Conservation (phyloP, 23 tunicate genomes). For the Ciona savignyi region DNA sequence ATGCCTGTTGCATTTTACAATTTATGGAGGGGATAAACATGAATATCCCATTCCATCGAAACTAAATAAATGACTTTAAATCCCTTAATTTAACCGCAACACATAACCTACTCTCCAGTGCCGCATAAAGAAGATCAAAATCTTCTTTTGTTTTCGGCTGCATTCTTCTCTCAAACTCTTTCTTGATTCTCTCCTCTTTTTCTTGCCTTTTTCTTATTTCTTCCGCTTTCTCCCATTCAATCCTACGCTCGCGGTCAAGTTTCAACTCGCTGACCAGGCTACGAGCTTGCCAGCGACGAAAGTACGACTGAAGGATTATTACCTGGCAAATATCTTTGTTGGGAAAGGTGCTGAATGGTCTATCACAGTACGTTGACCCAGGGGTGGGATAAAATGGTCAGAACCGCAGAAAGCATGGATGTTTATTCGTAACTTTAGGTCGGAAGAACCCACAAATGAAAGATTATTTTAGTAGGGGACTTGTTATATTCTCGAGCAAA, state of each 20-base stretch:
- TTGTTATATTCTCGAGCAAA: too few relatives aligned
- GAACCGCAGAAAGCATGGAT: too few relatives aligned
- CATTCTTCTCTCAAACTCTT: slow-evolving; percentile 63
- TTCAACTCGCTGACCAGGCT: slow-evolving; percentile 47
- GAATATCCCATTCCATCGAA: too few relatives aligned
- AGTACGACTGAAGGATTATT: slow-evolving; percentile 76
- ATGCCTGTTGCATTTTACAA: too few relatives aligned
- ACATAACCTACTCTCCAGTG: slow-evolving; percentile 52
- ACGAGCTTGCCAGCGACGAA: slow-evolving; percentile 81
- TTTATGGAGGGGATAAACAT: too few relatives aligned
- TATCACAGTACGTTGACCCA: too few relatives aligned
- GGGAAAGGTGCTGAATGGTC: too few relatives aligned
- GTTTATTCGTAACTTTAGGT: too few relatives aligned
- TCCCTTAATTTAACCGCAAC: not conserved
- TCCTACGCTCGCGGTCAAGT: slow-evolving; percentile 35
- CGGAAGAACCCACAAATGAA: too few relatives aligned
- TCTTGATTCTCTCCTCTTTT: slow-evolving; percentile 61
- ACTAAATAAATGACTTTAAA: too few relatives aligned
- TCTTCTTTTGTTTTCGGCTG: slow-evolving; percentile 81
- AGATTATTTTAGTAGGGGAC: too few relatives aligned
- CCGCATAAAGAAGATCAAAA: slow-evolving; percentile 82
- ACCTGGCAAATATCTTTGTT: slow-evolving; percentile 28
- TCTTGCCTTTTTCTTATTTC: slow-evolving; percentile 48
- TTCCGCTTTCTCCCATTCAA: slow-evolving; percentile 60
- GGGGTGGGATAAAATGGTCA: too few relatives aligned